These are phyloP conservation scores for Excalfactoria chinensis DNA, from an alignment of 2,113 vertebrate genomes.

Conservation along the genomic window DNA sequence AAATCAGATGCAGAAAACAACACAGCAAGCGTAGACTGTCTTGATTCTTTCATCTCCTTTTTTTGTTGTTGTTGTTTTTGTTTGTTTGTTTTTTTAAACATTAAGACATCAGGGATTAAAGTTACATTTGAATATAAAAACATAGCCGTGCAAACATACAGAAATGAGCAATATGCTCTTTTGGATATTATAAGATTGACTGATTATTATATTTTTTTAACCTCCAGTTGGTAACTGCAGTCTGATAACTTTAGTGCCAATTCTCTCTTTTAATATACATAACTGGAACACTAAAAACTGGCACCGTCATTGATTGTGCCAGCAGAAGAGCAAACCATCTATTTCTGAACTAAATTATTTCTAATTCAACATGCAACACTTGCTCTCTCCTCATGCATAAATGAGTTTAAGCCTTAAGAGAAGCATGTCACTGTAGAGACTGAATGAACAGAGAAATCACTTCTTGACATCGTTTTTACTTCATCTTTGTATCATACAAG, in stretches of 20 bases:
- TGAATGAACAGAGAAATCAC: neutral
- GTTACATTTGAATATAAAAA: neutral
- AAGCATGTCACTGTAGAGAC: neutral
- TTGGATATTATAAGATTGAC: neutral
- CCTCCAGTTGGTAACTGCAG: neutral
- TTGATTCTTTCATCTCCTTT: neutral
- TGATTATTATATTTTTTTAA: neutral
- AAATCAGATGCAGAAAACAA: neutral
- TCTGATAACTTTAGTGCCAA: neutral
- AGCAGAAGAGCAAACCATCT: neutral
- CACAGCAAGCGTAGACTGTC: neutral
- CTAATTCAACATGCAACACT: neutral
- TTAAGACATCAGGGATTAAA: neutral
- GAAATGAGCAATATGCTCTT: neutral
- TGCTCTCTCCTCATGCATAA: neutral
- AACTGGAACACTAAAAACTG: neutral
- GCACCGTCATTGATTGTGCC: neutral
- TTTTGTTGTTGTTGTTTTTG: neutral
- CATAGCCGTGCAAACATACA: neutral
- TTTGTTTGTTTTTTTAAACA: neutral
- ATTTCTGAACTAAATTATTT: slow-evolving; percentile 1
- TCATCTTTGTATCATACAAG: neutral
- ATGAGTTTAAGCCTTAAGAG: neutral
- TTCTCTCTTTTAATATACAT: neutral
- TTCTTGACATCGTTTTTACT: neutral